These are phyloP conservation scores for Cistogaster globosa DNA, from an alignment of 2,888 invertebrate genomes.

Conservation along the genomic window DNA sequence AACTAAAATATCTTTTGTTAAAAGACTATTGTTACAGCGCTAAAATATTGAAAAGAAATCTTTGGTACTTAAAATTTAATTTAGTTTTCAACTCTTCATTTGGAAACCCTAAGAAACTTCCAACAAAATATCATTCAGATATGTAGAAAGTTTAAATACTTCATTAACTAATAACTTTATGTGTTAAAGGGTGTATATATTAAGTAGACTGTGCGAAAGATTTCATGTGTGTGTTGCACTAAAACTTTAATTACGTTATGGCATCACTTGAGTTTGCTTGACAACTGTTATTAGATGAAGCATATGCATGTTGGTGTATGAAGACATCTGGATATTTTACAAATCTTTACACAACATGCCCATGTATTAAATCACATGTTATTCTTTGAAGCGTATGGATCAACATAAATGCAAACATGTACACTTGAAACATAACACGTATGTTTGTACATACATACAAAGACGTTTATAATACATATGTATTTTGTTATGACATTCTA, in stretches of 20 bases:
- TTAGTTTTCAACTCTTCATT: no score
- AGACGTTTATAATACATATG: no score
- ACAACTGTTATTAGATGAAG: constrained; percentile 15
- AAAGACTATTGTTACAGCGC: no score
- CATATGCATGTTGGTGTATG: not conserved
- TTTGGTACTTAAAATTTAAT: no score
- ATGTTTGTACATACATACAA: not conserved
- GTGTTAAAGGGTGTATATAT: not conserved
- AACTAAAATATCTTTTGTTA: no score
- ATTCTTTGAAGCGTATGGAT: not conserved
- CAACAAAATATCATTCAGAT: not conserved
- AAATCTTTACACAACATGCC: constrained; percentile 25
- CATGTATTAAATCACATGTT: constrained; percentile 27
- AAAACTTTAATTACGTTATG: constrained; percentile 35
- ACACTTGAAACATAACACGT: not conserved
- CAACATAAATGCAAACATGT: not conserved
- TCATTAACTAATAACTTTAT: not conserved
- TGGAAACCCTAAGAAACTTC: no score
- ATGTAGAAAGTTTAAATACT: not conserved
- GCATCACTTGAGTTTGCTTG: constrained; percentile 30
- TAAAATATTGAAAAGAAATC: no score
- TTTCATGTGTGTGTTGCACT: not conserved
- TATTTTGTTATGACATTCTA: not conserved
- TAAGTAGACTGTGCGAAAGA: no score
- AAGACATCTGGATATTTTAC: constrained; percentile 5